These are phyloP conservation scores for Episyrphus balteatus DNA, from an alignment of 1,140 invertebrate species.

Conservation along the genomic window DNA sequence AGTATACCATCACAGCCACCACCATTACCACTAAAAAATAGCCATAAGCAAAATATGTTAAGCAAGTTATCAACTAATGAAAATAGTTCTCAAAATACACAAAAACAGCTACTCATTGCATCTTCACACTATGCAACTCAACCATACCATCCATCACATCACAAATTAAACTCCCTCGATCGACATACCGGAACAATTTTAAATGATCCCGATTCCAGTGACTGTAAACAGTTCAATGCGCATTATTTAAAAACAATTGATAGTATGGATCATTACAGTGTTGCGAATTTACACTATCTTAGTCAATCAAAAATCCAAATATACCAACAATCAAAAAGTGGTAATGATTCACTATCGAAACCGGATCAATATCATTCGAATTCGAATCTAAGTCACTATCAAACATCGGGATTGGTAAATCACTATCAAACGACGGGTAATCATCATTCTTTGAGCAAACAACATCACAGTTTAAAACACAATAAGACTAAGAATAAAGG, in stretches of 20 bases:
- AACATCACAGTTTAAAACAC: conserved; percentile 33
- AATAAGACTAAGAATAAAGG: conserved; percentile 25
- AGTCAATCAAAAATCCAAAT: conserved; percentile 33
- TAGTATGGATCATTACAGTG: conserved; percentile 29
- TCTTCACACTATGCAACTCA: background rate
- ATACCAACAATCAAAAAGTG: conserved; percentile 29
- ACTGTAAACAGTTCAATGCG: conserved; percentile 31
- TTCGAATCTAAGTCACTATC: background rate
- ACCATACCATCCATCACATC: conserved; percentile 3
- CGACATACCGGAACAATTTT: conserved; percentile 3
- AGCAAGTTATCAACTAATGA: conserved; percentile 4
- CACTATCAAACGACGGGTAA: conserved; percentile 15
- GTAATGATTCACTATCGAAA: conserved; percentile 15
- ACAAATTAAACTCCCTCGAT: conserved; percentile 13
- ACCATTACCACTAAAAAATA: conserved; percentile 26
- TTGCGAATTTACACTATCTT: conserved; percentile 27
- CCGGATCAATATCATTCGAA: background rate
- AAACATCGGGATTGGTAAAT: conserved; percentile 8
- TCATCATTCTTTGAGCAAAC: conserved; percentile 9
- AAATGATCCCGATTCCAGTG: conserved; percentile 3
- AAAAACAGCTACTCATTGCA: background rate
- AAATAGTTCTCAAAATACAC: background rate
- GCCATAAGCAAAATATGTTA: conserved; percentile 13
- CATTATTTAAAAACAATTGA: conserved; percentile 33
- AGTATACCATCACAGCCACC: conserved; percentile 23